These are phyloP conservation scores for Cistogaster globosa DNA, from an alignment of 2,888 invertebrate genomes.

Conservation along the genomic window DNA sequence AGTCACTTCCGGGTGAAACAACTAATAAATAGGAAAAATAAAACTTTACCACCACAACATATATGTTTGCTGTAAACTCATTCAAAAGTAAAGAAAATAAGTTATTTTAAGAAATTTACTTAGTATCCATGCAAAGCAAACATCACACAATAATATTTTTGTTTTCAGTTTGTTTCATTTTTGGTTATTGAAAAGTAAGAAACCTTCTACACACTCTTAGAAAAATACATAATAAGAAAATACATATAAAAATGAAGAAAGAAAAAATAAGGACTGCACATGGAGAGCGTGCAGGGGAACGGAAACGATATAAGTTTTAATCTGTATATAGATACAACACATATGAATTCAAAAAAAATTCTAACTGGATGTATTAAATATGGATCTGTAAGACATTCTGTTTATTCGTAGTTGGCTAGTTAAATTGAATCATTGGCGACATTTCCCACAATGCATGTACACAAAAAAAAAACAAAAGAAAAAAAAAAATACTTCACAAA, in stretches of 20 bases:
- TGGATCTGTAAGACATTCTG: conserved; percentile 53
- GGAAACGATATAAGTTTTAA: conserved; percentile 28
- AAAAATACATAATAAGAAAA: conserved; percentile 3
- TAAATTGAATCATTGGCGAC: conserved; percentile 75
- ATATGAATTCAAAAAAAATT: conserved; percentile 50
- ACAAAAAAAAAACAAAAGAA: conserved; percentile 64
- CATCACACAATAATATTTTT: conserved; percentile 61
- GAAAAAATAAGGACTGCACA: conserved; percentile 3
- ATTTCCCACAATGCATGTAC: conserved; percentile 73
- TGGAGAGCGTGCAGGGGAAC: neutral
- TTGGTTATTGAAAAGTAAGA: conserved; percentile 33
- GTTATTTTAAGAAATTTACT: conserved; percentile 75
- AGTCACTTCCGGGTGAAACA: conserved; percentile 73
- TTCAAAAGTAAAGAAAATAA: conserved; percentile 74
- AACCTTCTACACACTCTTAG: conserved; percentile 17
- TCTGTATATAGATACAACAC: conserved; percentile 36
- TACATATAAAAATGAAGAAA: conserved; percentile 29
- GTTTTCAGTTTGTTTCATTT: neutral
- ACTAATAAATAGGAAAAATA: conserved; percentile 75
- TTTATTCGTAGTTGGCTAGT: conserved; percentile 33
- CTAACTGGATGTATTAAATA: conserved; percentile 62
- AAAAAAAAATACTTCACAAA: conserved; percentile 61
- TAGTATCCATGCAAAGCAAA: conserved; percentile 63
- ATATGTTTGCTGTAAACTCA: conserved; percentile 70
- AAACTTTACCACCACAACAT: conserved; percentile 78